These are phyloP conservation scores for Cantharis rustica DNA, from an alignment of 2,888 invertebrate genomes.

Conservation along the genomic window DNA sequence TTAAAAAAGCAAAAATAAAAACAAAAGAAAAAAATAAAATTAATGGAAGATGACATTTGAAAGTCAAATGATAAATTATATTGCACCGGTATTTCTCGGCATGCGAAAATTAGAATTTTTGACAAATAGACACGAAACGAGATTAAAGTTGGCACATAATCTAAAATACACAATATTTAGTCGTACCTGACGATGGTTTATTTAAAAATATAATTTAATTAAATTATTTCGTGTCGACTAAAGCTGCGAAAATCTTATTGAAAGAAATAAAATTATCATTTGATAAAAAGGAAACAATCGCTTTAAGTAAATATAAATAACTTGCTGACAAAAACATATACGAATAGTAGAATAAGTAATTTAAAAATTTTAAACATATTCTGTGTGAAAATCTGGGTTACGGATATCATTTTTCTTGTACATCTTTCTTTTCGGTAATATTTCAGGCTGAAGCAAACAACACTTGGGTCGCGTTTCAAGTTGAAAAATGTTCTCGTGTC, in stretches of 20 bases:
- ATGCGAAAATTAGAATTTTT: neutral
- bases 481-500: conserved; percentile 51
- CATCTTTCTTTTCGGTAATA: conserved; percentile 51
- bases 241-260: neutral
- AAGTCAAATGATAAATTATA: conserved; percentile 1
- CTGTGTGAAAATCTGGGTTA: conserved; percentile 46
- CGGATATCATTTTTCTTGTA: conserved; percentile 48
- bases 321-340: conserved; percentile 2
- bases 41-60: neutral
- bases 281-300: conserved; percentile 16
- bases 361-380: conserved; percentile 46
- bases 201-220: neutral
- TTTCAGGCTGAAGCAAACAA: conserved; percentile 53
- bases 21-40: neutral
- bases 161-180: neutral
- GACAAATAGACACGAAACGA: neutral
- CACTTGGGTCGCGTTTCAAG: conserved; percentile 50
- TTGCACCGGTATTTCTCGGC: neutral
- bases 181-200: neutral
- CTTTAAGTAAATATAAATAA: conserved; percentile 25
- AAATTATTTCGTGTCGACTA: neutral
- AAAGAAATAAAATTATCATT: neutral
- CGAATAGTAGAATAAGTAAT: conserved; percentile 34
- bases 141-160: neutral
- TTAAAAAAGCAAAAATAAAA: neutral